Base-by-base conservation (phyloP, 2,113 vertebrate species). In the Poecile atricapillus region DNA sequence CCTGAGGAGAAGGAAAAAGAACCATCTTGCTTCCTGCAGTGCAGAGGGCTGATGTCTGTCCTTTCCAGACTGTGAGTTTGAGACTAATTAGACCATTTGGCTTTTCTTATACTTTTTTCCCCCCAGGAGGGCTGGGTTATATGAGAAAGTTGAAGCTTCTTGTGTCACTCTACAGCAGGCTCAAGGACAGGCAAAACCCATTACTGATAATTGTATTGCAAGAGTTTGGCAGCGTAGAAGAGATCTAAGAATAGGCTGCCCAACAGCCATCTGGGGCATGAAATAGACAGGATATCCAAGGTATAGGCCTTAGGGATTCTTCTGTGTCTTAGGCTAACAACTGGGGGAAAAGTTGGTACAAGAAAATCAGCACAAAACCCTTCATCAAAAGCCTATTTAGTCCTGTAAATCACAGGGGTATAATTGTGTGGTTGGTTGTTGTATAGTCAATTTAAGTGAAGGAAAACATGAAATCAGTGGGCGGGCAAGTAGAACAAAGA, bases 31-130 rank as follows among this genome's bases (percentile, higher is more conserved):
- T 75, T 87, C 91, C 77, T 53, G 37, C 70, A 88, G 83, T 44
- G 86, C 70, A 67, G 59, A 70, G 63, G 59, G 70, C 68, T 58
- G 50, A 69, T 73, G 41, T 41, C 49, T 86, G 67, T 92, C 86
- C 79, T 92, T 95, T 88, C 59, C 83, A 77, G 76, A 35, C 64
- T 77, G 31, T 58, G 68, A 90, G 47, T 85, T 55, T 77, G 67
- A 90, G 43, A 68, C 71, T 95, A 93, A 96, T 95, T 94, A 95
- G 85, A 93, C 63, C 83, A 83, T 92, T 96, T 83, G 71, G 33
- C 83, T 94, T 93, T 90, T 80, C 71, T 88, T 80, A 39, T 9
- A 67, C 50, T 12, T 90, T 73, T 91, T 73, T 5, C 11, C 55
- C 59, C 63, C 18, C 39, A 74, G 86, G 90, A 88, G 76, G 70